Evolutionary conservation across 2,797 vertebrate genomes (phyloP), one percentile per base, ranked within the genome.

Genomic region (Anguilla megastoma): DNA sequence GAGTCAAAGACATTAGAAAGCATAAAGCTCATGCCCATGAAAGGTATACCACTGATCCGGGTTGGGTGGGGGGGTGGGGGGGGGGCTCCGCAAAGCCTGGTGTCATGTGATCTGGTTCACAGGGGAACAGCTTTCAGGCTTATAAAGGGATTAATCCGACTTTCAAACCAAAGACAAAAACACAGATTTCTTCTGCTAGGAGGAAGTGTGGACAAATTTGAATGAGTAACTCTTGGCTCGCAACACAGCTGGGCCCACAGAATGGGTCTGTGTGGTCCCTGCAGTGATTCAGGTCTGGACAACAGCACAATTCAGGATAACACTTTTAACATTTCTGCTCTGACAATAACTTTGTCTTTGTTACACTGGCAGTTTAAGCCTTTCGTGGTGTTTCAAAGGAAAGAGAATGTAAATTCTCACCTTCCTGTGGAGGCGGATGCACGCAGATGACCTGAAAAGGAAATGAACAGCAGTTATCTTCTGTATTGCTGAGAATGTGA

Each of bases 141-240:
- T 91, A 93, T 92, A 94, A 97, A 96, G 93, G 95, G 95, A 95
- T 97, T 97, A 97, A 96, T 95, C 93, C 92, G 94, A 94, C 95
- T 97, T 95, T 96, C 95, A 96, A 96, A 94, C 90, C 87, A 91
- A 93, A 95, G 92, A 95, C 93, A 96, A 96, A 96, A 95, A 88
- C 91, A 89, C 89, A 90, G 92, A 93, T 93, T 91, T 90, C 91
- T 93, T 88, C 89, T 90, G 90, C 92, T 90, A 92, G 91, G 93
- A 93, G 90, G 92, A 88, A 93, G 92, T 52, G 90, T 92, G 93
- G 91, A 89, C 88, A 90, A 90, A 91, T 91, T 85, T 90, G 91
- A 90, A 84, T 91, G 89, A 92, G 87, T 87, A 92, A 87, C 88
- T 88, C 88, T 93, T 94, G 88, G 92, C 94, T 88, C 80, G 86